Percentiles rank a stretch among this genome's conserved stretches.
phyloP scores from a whole-genome alignment of 2,797 vertebrate genomes.

The Urocyon cinereoargenteus region DNA sequence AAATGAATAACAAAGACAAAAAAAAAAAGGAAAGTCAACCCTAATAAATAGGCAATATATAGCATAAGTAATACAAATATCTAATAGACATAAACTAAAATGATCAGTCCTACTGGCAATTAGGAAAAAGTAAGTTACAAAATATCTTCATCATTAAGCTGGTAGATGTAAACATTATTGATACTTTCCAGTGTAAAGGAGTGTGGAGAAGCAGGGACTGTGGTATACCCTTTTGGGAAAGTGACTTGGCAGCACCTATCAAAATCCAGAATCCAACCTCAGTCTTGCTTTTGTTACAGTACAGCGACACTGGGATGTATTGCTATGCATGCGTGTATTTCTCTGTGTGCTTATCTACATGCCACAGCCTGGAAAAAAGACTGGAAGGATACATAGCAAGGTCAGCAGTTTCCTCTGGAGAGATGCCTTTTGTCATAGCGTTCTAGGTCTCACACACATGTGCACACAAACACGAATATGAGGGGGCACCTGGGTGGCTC shows the following conservation, averaged over 20 bases:
- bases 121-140: background rate
- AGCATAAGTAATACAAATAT: background rate
- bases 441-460: background rate
- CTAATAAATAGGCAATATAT: background rate
- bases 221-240: background rate
- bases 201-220: background rate
- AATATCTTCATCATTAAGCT: background rate
- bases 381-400: background rate
- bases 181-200: background rate
- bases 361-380: background rate
- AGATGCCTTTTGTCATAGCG: background rate
- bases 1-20: background rate
- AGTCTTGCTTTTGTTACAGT: background rate
- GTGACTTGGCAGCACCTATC: background rate
- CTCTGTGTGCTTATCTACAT: background rate
- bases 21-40: background rate
- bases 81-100: background rate
- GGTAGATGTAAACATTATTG: background rate
- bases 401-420: background rate
- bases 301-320: background rate
- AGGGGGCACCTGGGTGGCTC: too few species aligned
- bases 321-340: background rate
- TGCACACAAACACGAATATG: background rate
- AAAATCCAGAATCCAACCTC: background rate
- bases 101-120: background rate